Evolutionary conservation across 2,888 invertebrate species (phyloP), one percentile per base, ranked within the genome.

Genomic region (Gymnosoma rotundatum): DNA sequence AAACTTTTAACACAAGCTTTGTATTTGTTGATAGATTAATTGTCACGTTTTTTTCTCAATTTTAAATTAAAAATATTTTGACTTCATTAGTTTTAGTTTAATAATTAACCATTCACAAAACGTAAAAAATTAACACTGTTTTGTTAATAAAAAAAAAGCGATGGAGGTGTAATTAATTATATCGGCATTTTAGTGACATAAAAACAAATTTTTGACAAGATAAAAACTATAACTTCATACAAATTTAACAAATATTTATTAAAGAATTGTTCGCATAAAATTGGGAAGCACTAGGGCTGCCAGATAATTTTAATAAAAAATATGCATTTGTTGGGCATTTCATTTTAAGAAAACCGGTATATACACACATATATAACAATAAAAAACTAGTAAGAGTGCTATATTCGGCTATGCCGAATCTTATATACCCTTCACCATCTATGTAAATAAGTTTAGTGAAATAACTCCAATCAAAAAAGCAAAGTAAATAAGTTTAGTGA

Each of bases 161-260:
- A 10, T 70, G 45, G 2, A 42, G 48, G 67, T 42, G 66, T 36
- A 67, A 76, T 78, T 63, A 78, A 74, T 7, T 60, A 16, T 45
- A 21, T 21, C 60, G 36, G 21, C 8, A n/a, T 48, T 7, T 45
- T 1, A 66, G 5, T 8, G 9, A 20, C 6, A 52, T n/a, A 52
- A 52, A 20, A 12, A 20, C 20, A 10, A 42, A 16, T 42, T 14
- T 42, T 12, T 38, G 14, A 56, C 54, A 25, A 9, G 2, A 36
- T 9, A 60, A 36, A 60, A 25, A 32, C 1, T 10, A 58, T n/a
- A 32, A 32, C 14, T 12, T 5, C 1, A 58, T 20, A 32, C 6
- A 32, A 25, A 32, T 12, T 38, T 38, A 12, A 42, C 1, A 10
- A 42, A 42, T 12, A n/a, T 12, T 42, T 10, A 12, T 42, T 42